phyloP scores from a whole-genome alignment of 2,888 invertebrate species.

The Eupithecia exiguata region DNA sequence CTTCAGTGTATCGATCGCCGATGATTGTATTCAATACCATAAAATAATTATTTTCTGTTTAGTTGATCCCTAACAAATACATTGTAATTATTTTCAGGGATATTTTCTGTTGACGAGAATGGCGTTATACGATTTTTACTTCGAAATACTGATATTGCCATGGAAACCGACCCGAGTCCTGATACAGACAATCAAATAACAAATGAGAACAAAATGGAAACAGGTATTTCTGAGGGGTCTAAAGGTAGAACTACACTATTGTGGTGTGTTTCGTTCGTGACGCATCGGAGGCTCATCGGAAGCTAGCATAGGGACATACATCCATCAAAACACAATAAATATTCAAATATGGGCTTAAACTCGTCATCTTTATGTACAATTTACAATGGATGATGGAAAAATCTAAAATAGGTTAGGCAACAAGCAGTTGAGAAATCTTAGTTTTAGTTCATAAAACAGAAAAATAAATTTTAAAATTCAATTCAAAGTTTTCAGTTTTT shows the following conservation, averaged over 20 bases:
- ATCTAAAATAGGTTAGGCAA: too few species aligned
- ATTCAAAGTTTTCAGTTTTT: too few species aligned
- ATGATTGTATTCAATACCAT: too few species aligned
- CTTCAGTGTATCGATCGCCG: too few species aligned
- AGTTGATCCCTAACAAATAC: not conserved
- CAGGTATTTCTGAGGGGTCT: constrained; percentile 6
- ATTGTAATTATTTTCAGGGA: not conserved
- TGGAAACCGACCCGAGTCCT: constrained; percentile 1
- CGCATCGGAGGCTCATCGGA: not conserved
- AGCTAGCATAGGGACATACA: not conserved
- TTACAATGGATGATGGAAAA: too few species aligned
- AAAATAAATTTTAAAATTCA: too few species aligned
- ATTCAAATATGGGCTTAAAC: not conserved
- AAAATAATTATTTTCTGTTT: not conserved
- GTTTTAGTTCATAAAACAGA: too few species aligned
- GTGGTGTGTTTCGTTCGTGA: not conserved
- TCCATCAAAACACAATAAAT: not conserved
- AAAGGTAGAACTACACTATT: not conserved
- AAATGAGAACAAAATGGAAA: not conserved
- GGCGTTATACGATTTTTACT: constrained; percentile 21
- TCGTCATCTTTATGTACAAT: not conserved
- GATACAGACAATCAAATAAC: not conserved
- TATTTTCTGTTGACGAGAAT: constrained; percentile 26
- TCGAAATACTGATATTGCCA: constrained; percentile 8
- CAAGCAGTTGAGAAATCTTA: too few species aligned